These are phyloP conservation scores for Eulemur mongoz DNA, from an alignment of 2,797 vertebrate genomes.

Conservation along the genomic window DNA sequence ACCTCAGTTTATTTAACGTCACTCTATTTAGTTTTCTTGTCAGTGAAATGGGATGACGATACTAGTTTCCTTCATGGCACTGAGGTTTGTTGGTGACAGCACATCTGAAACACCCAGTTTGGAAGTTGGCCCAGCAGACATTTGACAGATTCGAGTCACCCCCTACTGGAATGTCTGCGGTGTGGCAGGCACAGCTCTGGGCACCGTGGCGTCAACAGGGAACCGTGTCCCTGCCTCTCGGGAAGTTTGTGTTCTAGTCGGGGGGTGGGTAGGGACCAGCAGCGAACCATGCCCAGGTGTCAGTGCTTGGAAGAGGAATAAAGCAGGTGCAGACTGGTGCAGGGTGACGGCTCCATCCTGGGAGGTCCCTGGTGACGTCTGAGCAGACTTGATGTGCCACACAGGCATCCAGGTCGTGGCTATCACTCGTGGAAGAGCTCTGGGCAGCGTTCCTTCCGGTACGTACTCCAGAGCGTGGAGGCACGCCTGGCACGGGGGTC, in stretches of 20 bases:
- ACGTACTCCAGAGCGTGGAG: fast-evolving
- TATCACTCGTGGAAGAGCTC: not conserved
- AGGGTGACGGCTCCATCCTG: not conserved
- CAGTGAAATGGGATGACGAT: not conserved
- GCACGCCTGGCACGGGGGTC: not conserved
- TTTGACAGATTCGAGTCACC: not conserved
- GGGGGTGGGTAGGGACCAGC: too few relatives aligned
- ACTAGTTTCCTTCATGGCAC: not conserved
- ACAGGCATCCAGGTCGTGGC: not conserved
- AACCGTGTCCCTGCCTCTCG: not conserved
- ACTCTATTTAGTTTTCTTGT: not conserved
- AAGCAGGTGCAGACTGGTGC: not conserved
- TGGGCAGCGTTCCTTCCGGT: not conserved
- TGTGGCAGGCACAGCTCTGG: not conserved
- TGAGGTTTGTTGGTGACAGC: not conserved
- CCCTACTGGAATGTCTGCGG: not conserved
- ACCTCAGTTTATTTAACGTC: not conserved
- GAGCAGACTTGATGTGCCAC: not conserved
- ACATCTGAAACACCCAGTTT: not conserved
- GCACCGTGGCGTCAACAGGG: not conserved
- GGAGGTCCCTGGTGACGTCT: not conserved
- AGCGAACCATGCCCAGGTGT: fast-evolving
- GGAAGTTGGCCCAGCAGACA: not conserved
- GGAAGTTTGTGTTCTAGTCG: not conserved
- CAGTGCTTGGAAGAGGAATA: not conserved